Evolutionary conservation across 1,140 invertebrate species (phyloP), one percentile per base, ranked within the genome.

Genomic region (Phymorhynchus buccinoides): DNA sequence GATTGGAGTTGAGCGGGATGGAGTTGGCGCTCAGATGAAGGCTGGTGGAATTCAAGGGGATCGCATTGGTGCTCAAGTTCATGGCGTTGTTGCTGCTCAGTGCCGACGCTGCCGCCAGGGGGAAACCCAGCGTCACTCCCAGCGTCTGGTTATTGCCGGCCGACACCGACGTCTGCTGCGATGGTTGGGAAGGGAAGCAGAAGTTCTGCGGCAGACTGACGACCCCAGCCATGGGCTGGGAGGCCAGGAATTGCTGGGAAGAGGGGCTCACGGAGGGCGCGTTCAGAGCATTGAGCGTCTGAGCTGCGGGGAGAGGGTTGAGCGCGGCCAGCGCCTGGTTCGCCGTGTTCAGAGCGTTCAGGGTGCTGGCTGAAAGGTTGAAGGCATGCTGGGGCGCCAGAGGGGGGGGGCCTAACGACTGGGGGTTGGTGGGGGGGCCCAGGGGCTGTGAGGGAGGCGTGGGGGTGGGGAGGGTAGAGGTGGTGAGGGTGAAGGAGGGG

Each of bases 171-270:
- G 84, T 41, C 7, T 75, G 41, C 80, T 81, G 71, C 22, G 84
- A 52, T 18, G 84, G 68, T 80, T 85, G 84, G 4, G 80, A 77
- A 37, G 84, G 39, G 44, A 87, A 87, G 62, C 86, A 87, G 81
- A 85, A 87, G 48, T 62, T 84, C 81, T 85, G 84, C 48, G 86
- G 86, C 27, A 87, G 48, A 52, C 79, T 85, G 35, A 85, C 86
- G 12, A 84, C 84, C 41, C 78, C 62, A 12, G 82, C 32, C 37
- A 80, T 30, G 32, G 44, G 56, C 41, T 41, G 81, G 37, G 79
- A 77, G n/a, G 71, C 73, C 32, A 86, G 66, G 22, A 86, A 32
- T 35, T 73, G 44, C 27, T 62, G 73, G 37, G 73, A 35, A 0
- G 68, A 42, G n/a, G 44, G 56, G 84, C 56, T 78, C 30, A 44